Conservation (phyloP, 2,113 vertebrate species). For the Fulica atra region DNA sequence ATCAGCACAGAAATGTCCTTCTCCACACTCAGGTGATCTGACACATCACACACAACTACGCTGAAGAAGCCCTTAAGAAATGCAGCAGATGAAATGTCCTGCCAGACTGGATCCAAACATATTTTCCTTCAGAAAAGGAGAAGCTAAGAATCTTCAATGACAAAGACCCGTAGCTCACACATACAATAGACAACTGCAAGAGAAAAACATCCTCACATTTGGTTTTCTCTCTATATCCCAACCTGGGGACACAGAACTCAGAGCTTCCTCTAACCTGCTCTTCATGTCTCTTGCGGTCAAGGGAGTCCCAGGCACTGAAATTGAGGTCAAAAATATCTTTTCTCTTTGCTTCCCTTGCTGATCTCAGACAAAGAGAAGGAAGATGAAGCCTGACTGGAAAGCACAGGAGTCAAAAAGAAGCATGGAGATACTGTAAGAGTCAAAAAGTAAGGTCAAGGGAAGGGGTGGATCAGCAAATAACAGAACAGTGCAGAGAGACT, state of each 20-base stretch:
- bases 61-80: neutral
- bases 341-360: neutral
- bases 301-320: neutral
- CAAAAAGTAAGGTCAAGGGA: neutral
- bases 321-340: neutral
- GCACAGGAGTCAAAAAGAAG: neutral
- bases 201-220: neutral
- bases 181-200: neutral
- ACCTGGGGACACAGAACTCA: neutral
- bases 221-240: neutral
- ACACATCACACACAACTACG: neutral
- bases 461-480: neutral
- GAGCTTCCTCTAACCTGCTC: neutral
- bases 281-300: neutral
- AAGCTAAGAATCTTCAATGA: neutral
- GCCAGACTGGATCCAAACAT: neutral
- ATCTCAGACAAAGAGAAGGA: neutral
- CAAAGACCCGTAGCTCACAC: neutral
- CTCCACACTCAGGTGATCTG: neutral
- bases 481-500: neutral
- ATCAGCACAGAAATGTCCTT: fast-evolving
- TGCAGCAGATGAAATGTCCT: neutral
- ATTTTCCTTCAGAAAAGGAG: neutral
- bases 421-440: neutral
- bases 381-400: neutral